These are phyloP conservation scores for Luehdorfia chinensis DNA, from an alignment of 1,140 invertebrate species.

Conservation along the genomic window DNA sequence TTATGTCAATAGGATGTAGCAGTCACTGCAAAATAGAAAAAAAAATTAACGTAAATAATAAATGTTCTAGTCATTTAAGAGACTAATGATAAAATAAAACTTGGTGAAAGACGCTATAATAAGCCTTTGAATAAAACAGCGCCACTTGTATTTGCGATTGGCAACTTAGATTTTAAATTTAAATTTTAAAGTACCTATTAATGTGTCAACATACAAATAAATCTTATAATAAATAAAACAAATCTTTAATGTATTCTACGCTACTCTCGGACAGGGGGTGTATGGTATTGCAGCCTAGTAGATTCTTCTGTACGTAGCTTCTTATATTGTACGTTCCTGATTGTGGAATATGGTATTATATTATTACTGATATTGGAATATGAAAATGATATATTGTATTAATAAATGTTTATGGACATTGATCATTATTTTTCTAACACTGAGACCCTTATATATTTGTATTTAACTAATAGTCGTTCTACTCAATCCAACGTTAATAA, in stretches of 20 bases:
- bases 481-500: too few relatives aligned
- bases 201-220: constrained; percentile 57
- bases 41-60: constrained; percentile 60
- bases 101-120: constrained; percentile 73
- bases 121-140: constrained; percentile 65
- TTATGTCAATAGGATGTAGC: constrained; percentile 73
- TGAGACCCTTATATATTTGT: too few relatives aligned
- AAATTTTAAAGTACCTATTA: too few relatives aligned
- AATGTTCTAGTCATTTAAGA: constrained; percentile 70
- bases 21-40: constrained; percentile 58
- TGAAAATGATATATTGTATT: constrained; percentile 71
- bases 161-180: constrained; percentile 65
- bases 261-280: constrained; percentile 63
- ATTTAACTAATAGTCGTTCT: too few relatives aligned
- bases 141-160: constrained; percentile 72
- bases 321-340: constrained; percentile 57
- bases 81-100: constrained; percentile 62
- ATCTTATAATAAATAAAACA: constrained; percentile 56
- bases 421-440: too few relatives aligned
- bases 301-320: constrained; percentile 69
- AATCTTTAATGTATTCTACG: constrained; percentile 66
- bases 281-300: constrained; percentile 69
- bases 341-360: constrained; percentile 58
- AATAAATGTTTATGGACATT: constrained; percentile 75
- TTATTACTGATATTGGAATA: constrained; percentile 67